Evolutionary conservation across 1,140 invertebrate genomes (phyloP).

Genomic region (Leptinotarsa defecta): DNA sequence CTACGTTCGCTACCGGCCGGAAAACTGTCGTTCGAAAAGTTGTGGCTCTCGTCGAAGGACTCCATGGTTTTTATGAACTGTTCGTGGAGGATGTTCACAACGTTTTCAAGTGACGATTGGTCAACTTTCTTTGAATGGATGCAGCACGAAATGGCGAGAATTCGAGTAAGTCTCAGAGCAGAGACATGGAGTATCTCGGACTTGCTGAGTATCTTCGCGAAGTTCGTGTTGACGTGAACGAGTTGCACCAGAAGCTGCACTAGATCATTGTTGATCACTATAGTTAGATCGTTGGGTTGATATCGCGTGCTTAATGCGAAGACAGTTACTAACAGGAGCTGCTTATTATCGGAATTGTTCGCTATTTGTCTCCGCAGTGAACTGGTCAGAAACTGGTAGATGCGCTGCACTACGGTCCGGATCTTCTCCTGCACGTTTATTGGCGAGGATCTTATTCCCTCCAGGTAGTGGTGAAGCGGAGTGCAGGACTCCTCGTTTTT

Average conservation of each 20-base stretch:
- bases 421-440: constrained; percentile 56
- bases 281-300: constrained; percentile 62
- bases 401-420: constrained; percentile 56
- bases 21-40: constrained; percentile 20
- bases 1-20: constrained; percentile 29
- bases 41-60: constrained; percentile 34
- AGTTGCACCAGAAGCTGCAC: constrained; percentile 60
- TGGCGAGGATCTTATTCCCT: constrained; percentile 57
- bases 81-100: constrained; percentile 49
- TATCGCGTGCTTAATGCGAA: constrained; percentile 65
- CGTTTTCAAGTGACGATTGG: constrained; percentile 49
- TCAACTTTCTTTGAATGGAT: constrained; percentile 61
- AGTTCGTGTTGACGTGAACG: constrained; percentile 44
- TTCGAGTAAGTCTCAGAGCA: constrained; percentile 60
- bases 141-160: constrained; percentile 61
- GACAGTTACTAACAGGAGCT: constrained; percentile 58
- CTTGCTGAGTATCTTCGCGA: constrained; percentile 21
- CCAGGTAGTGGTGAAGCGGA: constrained; percentile 60
- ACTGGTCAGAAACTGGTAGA: constrained; percentile 55
- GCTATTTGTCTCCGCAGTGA: constrained; percentile 47
- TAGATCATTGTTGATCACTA: constrained; percentile 64
- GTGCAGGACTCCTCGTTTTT: constrained; percentile 49
- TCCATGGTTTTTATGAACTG: constrained; percentile 54
- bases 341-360: constrained; percentile 44
- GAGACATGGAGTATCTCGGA: constrained; percentile 48